A percentile compares a stretch with the other conserved stretches of the same genome.
phyloP scores from a whole-genome alignment of 2,888 invertebrate genomes.

The Meloe dianella region DNA sequence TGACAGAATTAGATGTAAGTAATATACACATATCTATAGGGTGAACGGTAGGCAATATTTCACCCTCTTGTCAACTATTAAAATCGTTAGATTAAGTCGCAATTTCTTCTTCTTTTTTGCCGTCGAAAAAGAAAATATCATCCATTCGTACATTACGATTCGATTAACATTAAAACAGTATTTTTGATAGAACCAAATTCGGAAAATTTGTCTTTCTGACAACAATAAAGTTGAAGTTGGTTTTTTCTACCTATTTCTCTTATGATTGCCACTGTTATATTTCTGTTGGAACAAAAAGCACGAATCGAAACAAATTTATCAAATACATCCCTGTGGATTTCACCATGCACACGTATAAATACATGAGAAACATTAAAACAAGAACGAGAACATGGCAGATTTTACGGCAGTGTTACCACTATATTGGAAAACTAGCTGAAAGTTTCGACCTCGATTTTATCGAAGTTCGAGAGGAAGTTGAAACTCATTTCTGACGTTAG shows the following conservation, averaged over 20 bases:
- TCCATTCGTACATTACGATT: background rate
- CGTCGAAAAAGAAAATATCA: background rate
- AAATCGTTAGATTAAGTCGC: background rate
- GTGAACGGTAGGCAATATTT: background rate
- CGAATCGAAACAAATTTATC: conserved; percentile 20
- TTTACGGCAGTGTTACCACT: background rate
- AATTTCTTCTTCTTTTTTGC: background rate
- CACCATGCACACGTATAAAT: background rate
- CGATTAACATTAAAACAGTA: background rate
- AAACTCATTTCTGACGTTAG: background rate
- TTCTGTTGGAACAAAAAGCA: conserved; percentile 12
- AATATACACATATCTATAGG: background rate
- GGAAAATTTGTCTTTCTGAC: background rate
- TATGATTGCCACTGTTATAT: background rate
- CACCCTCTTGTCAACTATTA: background rate
- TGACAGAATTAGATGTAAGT: background rate
- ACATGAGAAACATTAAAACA: background rate
- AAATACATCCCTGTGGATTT: conserved; percentile 19
- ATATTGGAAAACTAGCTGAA: background rate
- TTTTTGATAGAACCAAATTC: background rate
- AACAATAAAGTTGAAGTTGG: background rate
- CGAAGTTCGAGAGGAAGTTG: background rate
- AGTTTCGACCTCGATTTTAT: background rate
- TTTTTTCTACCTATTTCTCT: background rate
- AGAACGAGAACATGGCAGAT: background rate